Conservation (phyloP, 2,797 vertebrate species). For the Platyrinchus mystaceus region DNA sequence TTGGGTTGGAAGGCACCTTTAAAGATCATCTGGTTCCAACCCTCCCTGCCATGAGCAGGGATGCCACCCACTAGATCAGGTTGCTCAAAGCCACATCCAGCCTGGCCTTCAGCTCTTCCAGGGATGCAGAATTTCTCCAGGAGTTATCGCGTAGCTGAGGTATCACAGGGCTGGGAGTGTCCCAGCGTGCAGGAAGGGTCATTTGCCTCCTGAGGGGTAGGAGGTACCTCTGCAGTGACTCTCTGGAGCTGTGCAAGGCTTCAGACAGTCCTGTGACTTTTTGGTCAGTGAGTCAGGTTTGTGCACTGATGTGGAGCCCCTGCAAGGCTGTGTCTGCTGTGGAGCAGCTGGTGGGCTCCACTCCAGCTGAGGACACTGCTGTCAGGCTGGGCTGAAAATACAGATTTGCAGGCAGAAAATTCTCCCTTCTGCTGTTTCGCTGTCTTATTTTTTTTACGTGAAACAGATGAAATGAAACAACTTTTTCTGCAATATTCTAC, state of each 20-base stretch:
- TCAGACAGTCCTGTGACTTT: not conserved
- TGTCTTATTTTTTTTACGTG: not conserved
- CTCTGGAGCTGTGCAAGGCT: not conserved
- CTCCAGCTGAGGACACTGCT: not conserved
- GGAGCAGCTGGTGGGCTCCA: not conserved
- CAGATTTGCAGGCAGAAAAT: not conserved
- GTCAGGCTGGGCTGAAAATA: not conserved
- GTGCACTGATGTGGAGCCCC: not conserved
- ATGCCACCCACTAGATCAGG: not conserved
- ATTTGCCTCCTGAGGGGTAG: accelerated
- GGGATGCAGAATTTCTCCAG: not conserved
- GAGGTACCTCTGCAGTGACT: not conserved
- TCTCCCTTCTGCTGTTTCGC: not conserved
- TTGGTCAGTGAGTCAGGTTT: not conserved
- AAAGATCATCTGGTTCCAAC: not conserved
- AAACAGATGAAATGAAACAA: conserved; percentile 47
- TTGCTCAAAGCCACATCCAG: not conserved
- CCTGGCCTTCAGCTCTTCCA: not conserved
- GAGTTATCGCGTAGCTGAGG: accelerated
- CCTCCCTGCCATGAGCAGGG: not conserved
- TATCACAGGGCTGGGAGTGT: not conserved
- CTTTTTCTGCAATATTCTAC: conserved; percentile 41
- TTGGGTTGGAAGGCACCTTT: not conserved
- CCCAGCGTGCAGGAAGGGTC: not conserved
- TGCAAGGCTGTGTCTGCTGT: not conserved